A percentile compares a stretch with the other conserved stretches of the same genome.
Conservation (phyloP, 53 echinoderm and acorn worm species). For the Henricia sp. region DNA sequence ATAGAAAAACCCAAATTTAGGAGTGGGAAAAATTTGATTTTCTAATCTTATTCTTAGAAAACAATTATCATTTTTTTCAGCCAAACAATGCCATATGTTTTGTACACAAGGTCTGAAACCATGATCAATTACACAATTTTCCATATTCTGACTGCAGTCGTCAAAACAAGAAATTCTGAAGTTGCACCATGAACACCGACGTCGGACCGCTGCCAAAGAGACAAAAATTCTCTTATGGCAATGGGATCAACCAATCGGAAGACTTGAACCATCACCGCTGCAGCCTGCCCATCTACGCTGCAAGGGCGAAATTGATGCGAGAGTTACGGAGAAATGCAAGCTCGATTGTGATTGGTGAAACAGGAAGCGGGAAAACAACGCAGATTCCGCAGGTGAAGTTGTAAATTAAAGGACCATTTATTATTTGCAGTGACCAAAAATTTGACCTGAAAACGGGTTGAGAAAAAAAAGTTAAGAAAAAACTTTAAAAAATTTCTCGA, state of each 20-base stretch:
- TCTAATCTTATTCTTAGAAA: too few species aligned
- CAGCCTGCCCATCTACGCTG: conserved; percentile 89
- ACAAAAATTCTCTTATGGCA: conserved; percentile 41
- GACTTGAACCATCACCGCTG: conserved; percentile 87
- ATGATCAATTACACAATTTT: too few species aligned
- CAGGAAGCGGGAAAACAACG: conserved; percentile 97
- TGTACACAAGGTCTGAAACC: too few species aligned
- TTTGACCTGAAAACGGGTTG: too few species aligned
- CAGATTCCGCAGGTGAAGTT: conserved; percentile 93
- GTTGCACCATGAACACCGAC: conserved; percentile 25
- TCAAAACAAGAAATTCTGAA: neutral
- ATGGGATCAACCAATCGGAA: conserved; percentile 25
- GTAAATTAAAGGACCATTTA: too few species aligned
- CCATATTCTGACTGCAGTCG: too few species aligned
- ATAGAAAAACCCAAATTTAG: too few species aligned
- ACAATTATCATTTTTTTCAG: neutral
- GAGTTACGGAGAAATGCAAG: conserved; percentile 83
- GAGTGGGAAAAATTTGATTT: neutral
- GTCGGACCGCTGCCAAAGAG: conserved; percentile 55
- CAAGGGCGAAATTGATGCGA: conserved; percentile 78
- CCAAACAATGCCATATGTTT: neutral
- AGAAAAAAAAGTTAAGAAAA: too few species aligned
- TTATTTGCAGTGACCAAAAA: too few species aligned
- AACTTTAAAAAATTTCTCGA: too few species aligned
- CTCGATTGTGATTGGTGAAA: conserved; percentile 93